These are phyloP conservation scores for Etheostoma cragini DNA, from an alignment of 2,113 vertebrate genomes.

Conservation along the genomic window DNA sequence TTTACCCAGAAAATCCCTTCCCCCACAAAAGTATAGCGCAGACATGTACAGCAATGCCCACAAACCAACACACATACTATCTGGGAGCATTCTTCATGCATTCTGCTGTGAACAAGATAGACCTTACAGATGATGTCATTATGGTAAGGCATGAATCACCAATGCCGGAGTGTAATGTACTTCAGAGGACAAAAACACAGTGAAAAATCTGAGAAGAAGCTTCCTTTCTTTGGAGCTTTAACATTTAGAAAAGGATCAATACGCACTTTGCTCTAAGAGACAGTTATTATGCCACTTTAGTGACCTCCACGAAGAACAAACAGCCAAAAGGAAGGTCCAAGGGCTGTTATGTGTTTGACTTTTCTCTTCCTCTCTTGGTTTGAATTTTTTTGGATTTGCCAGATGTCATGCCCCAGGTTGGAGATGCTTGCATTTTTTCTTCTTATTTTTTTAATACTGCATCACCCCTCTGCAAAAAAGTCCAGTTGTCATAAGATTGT, in stretches of 20 bases:
- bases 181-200: background rate
- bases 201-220: background rate
- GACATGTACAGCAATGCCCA: conserved; percentile 1
- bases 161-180: background rate
- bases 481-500: conserved; percentile 25
- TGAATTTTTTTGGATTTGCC: conserved; percentile 38
- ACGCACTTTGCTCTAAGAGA: conserved; percentile 37
- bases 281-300: conserved; percentile 31
- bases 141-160: background rate
- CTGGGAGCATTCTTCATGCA: background rate
- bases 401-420: conserved; percentile 52
- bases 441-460: conserved; percentile 1
- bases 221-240: conserved; percentile 17
- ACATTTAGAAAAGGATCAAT: conserved; percentile 52
- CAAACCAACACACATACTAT: background rate
- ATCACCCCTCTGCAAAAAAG: background rate
- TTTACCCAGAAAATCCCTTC: conserved; percentile 18
- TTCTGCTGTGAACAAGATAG: conserved; percentile 16
- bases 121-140: conserved; percentile 26
- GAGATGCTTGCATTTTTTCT: conserved; percentile 29
- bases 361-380: conserved; percentile 16
- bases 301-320: conserved; percentile 53
- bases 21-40: conserved; percentile 5
- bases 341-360: background rate
- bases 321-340: background rate